These are phyloP conservation scores for Protomyctophum bolini DNA, from an alignment of 2,113 vertebrate genomes.

Conservation along the genomic window DNA sequence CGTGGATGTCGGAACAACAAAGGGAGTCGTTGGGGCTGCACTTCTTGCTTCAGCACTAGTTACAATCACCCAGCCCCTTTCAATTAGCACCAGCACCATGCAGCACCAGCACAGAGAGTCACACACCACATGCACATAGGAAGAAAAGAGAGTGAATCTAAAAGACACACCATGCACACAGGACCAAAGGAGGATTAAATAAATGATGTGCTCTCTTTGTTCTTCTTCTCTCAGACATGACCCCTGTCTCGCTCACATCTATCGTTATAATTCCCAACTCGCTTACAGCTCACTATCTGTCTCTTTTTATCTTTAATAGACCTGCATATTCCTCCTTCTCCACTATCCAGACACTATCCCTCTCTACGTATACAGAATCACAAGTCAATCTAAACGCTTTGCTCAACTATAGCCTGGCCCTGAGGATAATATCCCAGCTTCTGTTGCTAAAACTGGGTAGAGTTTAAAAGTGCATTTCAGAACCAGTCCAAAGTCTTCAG, in stretches of 20 bases:
- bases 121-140: slow-evolving; percentile 1
- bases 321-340: neutral
- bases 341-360: neutral
- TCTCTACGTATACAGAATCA: neutral
- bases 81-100: slow-evolving; percentile 41
- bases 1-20: slow-evolving; percentile 40
- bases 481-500: too few species aligned
- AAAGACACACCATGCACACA: slow-evolving; percentile 27
- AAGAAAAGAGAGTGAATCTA: slow-evolving; percentile 1
- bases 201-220: slow-evolving; percentile 1
- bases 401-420: too few species aligned
- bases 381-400: too few species aligned
- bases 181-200: neutral
- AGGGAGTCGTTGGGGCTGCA: slow-evolving; percentile 32
- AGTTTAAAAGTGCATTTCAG: too few species aligned
- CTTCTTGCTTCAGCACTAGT: slow-evolving; percentile 32
- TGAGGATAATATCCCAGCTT: too few species aligned
- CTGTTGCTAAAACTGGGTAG: too few species aligned
- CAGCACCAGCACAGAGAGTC: slow-evolving; percentile 2
- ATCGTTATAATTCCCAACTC: neutral
- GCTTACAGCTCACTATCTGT: neutral
- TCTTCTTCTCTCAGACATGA: slow-evolving; percentile 20
- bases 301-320: neutral
- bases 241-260: slow-evolving; percentile 29
- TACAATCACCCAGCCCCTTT: slow-evolving; percentile 45